These are phyloP conservation scores for Pipistrellus pygmaeus DNA, from an alignment of 2,797 vertebrate genomes.

Conservation along the genomic window DNA sequence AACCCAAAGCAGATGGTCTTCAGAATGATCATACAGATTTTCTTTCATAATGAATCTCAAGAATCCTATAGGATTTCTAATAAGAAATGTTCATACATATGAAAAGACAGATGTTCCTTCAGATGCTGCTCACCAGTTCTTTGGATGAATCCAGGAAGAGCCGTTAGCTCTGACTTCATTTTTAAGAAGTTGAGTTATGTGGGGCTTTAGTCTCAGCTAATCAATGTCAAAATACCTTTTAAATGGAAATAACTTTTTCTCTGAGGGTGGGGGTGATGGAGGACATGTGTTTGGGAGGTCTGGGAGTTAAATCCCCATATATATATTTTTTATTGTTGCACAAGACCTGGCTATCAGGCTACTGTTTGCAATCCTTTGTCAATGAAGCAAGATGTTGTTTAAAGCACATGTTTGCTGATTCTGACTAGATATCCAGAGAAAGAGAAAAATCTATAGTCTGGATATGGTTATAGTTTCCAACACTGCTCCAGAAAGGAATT, in stretches of 20 bases:
- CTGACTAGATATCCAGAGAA: background rate
- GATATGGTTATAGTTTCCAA: background rate
- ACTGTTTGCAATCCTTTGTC: background rate
- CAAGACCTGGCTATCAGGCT: background rate
- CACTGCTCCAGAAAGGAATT: background rate
- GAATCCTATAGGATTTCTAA: constrained; percentile 83
- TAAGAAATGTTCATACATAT: constrained; percentile 79
- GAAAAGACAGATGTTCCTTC: constrained; percentile 82
- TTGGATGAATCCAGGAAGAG: constrained; percentile 74
- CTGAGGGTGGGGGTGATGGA: background rate
- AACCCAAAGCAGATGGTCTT: constrained; percentile 86
- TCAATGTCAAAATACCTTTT: constrained; percentile 73
- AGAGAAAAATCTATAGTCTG: background rate
- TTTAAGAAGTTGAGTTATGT: constrained; percentile 59
- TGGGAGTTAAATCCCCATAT: background rate
- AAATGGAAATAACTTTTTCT: constrained; percentile 71
- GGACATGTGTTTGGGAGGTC: background rate
- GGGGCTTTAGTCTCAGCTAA: constrained; percentile 74
- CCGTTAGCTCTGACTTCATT: constrained; percentile 74
- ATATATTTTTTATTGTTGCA: constrained; percentile 41
- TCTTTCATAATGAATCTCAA: constrained; percentile 81
- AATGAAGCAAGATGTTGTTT: constrained; percentile 39
- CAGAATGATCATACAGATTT: constrained; percentile 82
- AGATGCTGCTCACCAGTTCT: constrained; percentile 64
- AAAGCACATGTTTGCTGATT: background rate